These are phyloP conservation scores for Leistus spinibarbis DNA, from an alignment of 2,888 invertebrate genomes.

Conservation along the genomic window DNA sequence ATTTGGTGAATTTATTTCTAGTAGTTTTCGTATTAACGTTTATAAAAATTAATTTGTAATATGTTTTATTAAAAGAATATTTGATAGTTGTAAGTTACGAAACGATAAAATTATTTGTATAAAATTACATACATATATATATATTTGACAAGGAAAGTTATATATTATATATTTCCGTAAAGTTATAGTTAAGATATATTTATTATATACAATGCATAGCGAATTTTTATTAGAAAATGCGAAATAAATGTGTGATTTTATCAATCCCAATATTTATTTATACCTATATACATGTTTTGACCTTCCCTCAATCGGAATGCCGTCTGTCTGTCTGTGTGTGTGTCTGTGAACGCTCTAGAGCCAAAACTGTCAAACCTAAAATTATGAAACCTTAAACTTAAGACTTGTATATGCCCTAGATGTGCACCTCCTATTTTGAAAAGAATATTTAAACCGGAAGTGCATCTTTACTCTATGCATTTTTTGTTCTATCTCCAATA, in stretches of 20 bases:
- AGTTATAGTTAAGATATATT: slow-evolving; percentile 40
- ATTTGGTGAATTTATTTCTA: slow-evolving; percentile 16
- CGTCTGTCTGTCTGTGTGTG: too few relatives aligned
- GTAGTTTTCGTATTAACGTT: slow-evolving; percentile 28
- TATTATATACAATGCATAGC: slow-evolving; percentile 40
- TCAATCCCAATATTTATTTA: slow-evolving; percentile 14
- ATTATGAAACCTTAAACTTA: too few relatives aligned
- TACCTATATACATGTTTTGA: background rate
- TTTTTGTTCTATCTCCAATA: too few relatives aligned
- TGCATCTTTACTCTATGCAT: too few relatives aligned
- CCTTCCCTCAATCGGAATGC: background rate
- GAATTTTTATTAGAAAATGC: slow-evolving; percentile 40
- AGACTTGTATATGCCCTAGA: too few relatives aligned
- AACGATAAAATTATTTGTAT: slow-evolving; percentile 45
- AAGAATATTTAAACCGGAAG: too few relatives aligned
- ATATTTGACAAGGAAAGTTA: slow-evolving; percentile 40
- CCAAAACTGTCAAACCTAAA: too few relatives aligned
- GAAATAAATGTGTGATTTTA: slow-evolving; percentile 40
- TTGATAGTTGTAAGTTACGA: slow-evolving; percentile 58
- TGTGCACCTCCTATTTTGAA: too few relatives aligned
- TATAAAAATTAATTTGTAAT: slow-evolving; percentile 34
- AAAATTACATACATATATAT: slow-evolving; percentile 21
- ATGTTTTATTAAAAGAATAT: slow-evolving; percentile 44
- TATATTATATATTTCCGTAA: slow-evolving; percentile 40
- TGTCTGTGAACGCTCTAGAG: too few relatives aligned